A percentile compares a stretch with the other conserved stretches of the same genome.
These are phyloP conservation scores for Montipora cactus DNA, from an alignment of 64 coral and sea anemone genomes.

Conservation along the genomic window DNA sequence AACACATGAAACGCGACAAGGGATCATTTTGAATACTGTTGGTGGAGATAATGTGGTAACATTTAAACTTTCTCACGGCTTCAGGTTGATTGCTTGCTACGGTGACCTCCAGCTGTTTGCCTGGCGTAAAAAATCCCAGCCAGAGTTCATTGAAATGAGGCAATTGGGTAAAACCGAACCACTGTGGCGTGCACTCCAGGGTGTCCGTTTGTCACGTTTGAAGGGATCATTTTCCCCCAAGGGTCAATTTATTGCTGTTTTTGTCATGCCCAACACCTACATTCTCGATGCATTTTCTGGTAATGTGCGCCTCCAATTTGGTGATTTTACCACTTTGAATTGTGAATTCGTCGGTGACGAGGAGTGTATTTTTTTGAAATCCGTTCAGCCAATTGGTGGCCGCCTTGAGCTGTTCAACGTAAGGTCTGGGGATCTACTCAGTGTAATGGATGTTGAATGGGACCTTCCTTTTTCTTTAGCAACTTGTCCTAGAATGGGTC, in stretches of 20 bases:
- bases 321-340: background rate
- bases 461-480: background rate
- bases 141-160: no score
- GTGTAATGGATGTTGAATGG: background rate
- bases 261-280: no score
- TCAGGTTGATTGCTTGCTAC: background rate
- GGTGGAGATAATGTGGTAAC: no score
- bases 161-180: no score
- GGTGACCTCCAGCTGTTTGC: background rate
- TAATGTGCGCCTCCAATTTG: background rate
- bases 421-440: background rate
- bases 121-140: no score
- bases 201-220: background rate
- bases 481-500: background rate
- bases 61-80: background rate
- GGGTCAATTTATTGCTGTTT: no score
- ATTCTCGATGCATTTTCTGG: background rate
- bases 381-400: no score
- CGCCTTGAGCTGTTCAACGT: background rate
- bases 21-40: background rate
- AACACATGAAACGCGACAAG: background rate
- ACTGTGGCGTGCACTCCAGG: background rate
- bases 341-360: constrained; percentile 1
- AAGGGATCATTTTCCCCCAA: no score
- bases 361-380: background rate